phyloP scores from a whole-genome alignment of 1,140 invertebrate species.

The Pygmarrhopalites habei region DNA sequence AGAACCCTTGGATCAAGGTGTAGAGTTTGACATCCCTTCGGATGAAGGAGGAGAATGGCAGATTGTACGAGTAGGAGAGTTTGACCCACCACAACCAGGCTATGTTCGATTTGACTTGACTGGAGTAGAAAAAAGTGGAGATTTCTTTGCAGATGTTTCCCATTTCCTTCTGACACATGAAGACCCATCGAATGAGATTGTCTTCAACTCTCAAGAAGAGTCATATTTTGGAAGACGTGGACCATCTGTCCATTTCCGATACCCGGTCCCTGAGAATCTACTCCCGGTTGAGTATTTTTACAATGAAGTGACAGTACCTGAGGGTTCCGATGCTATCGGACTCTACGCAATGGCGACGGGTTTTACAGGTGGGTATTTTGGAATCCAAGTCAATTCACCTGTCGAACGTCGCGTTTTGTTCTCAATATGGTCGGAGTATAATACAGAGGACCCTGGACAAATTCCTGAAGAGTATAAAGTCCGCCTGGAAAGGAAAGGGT shows the following conservation, averaged over 20 bases:
- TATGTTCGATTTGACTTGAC: slow-evolving; percentile 28
- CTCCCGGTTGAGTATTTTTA: slow-evolving; percentile 30
- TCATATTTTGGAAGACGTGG: slow-evolving; percentile 35
- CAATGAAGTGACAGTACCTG: slow-evolving; percentile 32
- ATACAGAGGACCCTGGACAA: slow-evolving; percentile 27
- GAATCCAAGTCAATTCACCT: slow-evolving; percentile 30
- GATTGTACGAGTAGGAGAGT: slow-evolving; percentile 14
- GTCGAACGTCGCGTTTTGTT: slow-evolving; percentile 31
- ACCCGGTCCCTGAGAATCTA: neutral
- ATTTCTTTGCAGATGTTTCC: slow-evolving; percentile 20
- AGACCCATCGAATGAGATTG: slow-evolving; percentile 1
- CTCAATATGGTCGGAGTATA: slow-evolving; percentile 31
- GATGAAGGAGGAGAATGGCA: slow-evolving; percentile 19
- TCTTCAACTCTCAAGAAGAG: slow-evolving; percentile 12
- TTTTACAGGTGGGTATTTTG: slow-evolving; percentile 36
- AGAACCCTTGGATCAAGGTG: neutral
- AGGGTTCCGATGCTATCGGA: slow-evolving; percentile 22
- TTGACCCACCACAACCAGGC: slow-evolving; percentile 4
- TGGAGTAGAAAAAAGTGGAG: slow-evolving; percentile 14
- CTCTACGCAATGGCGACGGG: slow-evolving; percentile 31
- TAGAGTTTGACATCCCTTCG: neutral
- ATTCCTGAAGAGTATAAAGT: slow-evolving; percentile 34
- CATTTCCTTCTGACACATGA: neutral
- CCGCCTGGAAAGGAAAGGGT: slow-evolving; percentile 18
- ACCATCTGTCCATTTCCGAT: slow-evolving; percentile 32